Evolutionary conservation across 1,140 invertebrate genomes (phyloP).

Genomic region (Macrobrachium nipponense): DNA sequence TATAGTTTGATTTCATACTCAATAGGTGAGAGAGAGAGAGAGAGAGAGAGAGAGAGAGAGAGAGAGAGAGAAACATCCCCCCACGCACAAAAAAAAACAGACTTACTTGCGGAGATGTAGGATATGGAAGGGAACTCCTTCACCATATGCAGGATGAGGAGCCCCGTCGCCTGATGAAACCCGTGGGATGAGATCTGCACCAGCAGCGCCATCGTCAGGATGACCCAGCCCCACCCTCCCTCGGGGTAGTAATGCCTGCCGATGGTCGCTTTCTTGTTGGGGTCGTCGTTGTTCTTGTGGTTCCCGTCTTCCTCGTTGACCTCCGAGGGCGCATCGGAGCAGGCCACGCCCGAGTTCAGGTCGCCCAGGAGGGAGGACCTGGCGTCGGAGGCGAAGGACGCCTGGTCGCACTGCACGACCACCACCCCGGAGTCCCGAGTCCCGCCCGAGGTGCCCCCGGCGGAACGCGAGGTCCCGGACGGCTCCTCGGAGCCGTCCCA

Average conservation of each 20-base stretch:
- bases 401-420: constrained; percentile 55
- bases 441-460: constrained; percentile 14
- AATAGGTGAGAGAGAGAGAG: too few species aligned
- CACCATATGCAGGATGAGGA: constrained; percentile 72
- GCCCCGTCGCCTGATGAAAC: constrained; percentile 74
- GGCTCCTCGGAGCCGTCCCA: constrained; percentile 32
- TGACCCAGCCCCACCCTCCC: constrained; percentile 81
- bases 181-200: constrained; percentile 77
- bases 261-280: constrained; percentile 72
- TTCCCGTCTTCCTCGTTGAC: constrained; percentile 16
- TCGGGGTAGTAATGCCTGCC: constrained; percentile 83
- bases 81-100: too few species aligned
- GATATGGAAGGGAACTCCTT: constrained; percentile 71
- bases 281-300: constrained; percentile 67
- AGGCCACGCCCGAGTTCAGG: constrained; percentile 46
- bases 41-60: too few species aligned
- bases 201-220: constrained; percentile 74
- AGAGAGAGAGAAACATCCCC: too few species aligned
- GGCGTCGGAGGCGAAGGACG: constrained; percentile 58
- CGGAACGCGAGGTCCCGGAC: constrained; percentile 20
- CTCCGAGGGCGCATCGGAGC: constrained; percentile 59
- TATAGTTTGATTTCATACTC: too few species aligned
- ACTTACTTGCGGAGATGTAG: constrained; percentile 72
- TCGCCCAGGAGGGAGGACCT: constrained; percentile 59
- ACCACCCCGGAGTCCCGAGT: constrained; percentile 55